A percentile compares a stretch with the other conserved stretches of the same genome.
Conservation (phyloP, 2,797 vertebrate genomes). For the Odontamblyopus lacepedii region DNA sequence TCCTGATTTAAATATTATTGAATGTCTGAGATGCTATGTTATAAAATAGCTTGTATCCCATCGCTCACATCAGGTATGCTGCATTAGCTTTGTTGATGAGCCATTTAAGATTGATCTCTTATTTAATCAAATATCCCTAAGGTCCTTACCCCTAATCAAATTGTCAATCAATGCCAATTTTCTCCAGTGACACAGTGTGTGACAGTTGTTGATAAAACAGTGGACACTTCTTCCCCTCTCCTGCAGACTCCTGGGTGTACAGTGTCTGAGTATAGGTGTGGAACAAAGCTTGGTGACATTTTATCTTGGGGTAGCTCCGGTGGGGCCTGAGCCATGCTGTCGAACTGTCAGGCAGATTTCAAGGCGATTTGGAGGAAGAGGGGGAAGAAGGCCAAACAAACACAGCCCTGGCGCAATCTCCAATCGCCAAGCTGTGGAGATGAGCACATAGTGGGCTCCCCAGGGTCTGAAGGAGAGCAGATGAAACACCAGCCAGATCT, state of each 20-base stretch:
- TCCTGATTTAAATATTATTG: neutral
- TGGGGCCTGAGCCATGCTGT: constrained; percentile 66
- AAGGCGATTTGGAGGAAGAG: constrained; percentile 56
- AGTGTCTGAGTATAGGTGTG: constrained; percentile 57
- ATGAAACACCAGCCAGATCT: constrained; percentile 79
- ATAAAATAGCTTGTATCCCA: constrained; percentile 39
- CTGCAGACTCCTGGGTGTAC: constrained; percentile 62
- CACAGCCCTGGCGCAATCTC: constrained; percentile 72
- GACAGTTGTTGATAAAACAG: constrained; percentile 32
- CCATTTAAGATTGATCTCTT: constrained; percentile 46
- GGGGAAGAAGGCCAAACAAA: constrained; percentile 75
- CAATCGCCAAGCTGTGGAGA: constrained; percentile 64
- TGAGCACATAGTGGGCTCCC: constrained; percentile 60
- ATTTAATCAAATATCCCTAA: constrained; percentile 46
- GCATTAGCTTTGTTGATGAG: constrained; percentile 41
- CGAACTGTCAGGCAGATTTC: constrained; percentile 79
- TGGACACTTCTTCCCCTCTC: constrained; percentile 13
- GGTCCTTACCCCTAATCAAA: constrained; percentile 50
- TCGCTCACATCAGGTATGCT: constrained; percentile 18
- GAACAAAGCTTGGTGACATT: constrained; percentile 80
- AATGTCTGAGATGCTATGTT: constrained; percentile 30
- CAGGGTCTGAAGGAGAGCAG: constrained; percentile 67
- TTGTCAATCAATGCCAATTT: constrained; percentile 50
- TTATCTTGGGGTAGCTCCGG: constrained; percentile 75
- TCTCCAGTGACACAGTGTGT: constrained; percentile 44